phyloP scores from a whole-genome alignment of 2,888 invertebrate genomes.

The Dicyrtoma fusca region DNA sequence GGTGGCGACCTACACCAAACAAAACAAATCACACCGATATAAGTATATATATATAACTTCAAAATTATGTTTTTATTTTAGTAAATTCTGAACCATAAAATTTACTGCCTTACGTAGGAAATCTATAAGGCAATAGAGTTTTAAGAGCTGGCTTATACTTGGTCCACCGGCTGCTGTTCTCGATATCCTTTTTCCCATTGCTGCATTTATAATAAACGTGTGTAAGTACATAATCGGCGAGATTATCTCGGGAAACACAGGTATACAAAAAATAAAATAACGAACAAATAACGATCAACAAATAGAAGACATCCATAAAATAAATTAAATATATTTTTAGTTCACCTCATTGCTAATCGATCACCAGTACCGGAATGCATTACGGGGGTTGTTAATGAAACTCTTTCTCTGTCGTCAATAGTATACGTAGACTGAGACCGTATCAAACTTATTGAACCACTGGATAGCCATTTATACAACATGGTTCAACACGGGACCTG shows the following conservation, averaged over 20 bases:
- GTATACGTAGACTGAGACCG: constrained; percentile 5
- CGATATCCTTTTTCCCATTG: constrained; percentile 27
- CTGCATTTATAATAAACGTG: too few relatives aligned
- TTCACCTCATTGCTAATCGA: constrained; percentile 14
- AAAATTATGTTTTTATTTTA: too few relatives aligned
- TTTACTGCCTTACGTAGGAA: constrained; percentile 11
- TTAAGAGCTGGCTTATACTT: constrained; percentile 48
- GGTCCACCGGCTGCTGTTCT: constrained; percentile 15
- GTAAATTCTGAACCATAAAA: background rate
- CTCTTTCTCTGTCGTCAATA: constrained; percentile 6
- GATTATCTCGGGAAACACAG: too few relatives aligned
- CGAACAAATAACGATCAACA: too few relatives aligned
- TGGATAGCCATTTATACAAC: constrained; percentile 24
- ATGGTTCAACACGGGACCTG: constrained; percentile 2
- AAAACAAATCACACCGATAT: too few relatives aligned
- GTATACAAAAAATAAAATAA: too few relatives aligned
- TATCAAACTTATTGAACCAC: constrained; percentile 25
- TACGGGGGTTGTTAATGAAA: background rate
- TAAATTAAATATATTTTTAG: too few relatives aligned
- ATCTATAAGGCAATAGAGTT: constrained; percentile 45
- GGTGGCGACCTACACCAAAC: too few relatives aligned
- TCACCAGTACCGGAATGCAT: constrained; percentile 28
- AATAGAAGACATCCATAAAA: too few relatives aligned
- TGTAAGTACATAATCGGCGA: too few relatives aligned
- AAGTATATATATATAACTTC: too few relatives aligned